Evolutionary conservation across 92 coral and sea anemone genomes (phyloP).

Genomic region (Bergia puertoricense): DNA sequence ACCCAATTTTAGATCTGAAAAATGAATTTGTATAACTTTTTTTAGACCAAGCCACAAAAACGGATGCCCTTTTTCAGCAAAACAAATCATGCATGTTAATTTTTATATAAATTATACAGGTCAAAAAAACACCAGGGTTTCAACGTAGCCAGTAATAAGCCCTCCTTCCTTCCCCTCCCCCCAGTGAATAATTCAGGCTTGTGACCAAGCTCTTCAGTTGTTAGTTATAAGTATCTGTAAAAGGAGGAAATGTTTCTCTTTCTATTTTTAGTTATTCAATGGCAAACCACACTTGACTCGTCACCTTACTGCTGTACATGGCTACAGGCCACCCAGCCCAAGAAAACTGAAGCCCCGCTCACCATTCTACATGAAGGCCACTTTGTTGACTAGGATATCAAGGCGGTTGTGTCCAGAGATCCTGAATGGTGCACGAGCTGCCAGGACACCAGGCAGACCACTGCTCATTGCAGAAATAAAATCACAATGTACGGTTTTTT

Average conservation of each 20-base stretch:
- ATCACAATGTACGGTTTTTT: slow-evolving; percentile 72
- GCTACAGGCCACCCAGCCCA: slow-evolving; percentile 97
- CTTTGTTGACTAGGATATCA: slow-evolving; percentile 78
- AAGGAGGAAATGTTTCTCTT: neutral
- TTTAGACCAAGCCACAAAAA: too few species aligned
- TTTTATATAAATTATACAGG: too few species aligned
- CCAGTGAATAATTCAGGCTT: too few species aligned
- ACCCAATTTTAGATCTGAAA: too few species aligned
- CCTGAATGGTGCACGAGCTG: slow-evolving; percentile 72
- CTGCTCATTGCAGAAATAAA: slow-evolving; percentile 82
- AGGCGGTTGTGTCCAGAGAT: slow-evolving; percentile 92
- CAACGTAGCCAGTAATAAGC: too few species aligned
- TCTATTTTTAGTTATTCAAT: slow-evolving; percentile 77
- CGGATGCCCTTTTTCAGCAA: too few species aligned
- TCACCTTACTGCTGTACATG: slow-evolving; percentile 89
- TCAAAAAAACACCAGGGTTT: too few species aligned
- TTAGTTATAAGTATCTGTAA: neutral
- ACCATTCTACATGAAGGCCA: slow-evolving; percentile 92
- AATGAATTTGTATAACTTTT: too few species aligned
- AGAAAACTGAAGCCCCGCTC: slow-evolving; percentile 92
- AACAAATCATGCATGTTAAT: too few species aligned
- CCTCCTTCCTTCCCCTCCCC: too few species aligned
- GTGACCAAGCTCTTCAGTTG: too few species aligned
- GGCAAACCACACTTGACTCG: slow-evolving; percentile 89
- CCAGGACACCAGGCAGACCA: slow-evolving; percentile 74